phyloP scores from a whole-genome alignment of 2,113 vertebrate species.

The Desmodus rotundus region DNA sequence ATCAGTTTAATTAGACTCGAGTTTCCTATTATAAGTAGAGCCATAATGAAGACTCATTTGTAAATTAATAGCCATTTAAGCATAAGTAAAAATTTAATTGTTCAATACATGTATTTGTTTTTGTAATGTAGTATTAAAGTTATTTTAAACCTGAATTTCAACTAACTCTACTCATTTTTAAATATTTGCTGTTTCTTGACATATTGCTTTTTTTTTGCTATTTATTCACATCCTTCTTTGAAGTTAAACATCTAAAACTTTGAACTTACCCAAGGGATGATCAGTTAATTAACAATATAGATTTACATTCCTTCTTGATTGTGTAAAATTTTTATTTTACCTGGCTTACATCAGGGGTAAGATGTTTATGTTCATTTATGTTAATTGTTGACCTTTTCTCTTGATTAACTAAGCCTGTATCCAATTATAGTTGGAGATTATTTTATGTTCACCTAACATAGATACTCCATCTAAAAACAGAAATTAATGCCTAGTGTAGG shows the following conservation, averaged over 20 bases:
- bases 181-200: not conserved
- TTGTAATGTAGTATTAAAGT: not conserved
- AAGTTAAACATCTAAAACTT: conserved; percentile 24
- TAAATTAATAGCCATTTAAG: not conserved
- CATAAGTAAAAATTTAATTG: not conserved
- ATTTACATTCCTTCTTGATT: conserved; percentile 27
- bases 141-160: not conserved
- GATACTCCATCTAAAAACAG: not conserved
- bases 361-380: conserved; percentile 47
- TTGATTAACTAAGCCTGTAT: conserved; percentile 30
- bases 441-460: not conserved
- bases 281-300: conserved; percentile 5
- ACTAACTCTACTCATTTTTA: not conserved
- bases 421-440: conserved; percentile 16
- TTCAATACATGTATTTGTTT: not conserved
- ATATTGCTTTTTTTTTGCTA: not conserved
- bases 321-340: not conserved
- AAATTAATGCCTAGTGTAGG: not conserved
- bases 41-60: not conserved
- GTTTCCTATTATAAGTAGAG: not conserved
- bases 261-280: not conserved
- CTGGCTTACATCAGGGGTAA: not conserved
- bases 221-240: not conserved
- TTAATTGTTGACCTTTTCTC: conserved; percentile 50
- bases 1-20: not conserved